phyloP scores from a whole-genome alignment of 2,888 invertebrate species.

The Epistrophe eligans region DNA sequence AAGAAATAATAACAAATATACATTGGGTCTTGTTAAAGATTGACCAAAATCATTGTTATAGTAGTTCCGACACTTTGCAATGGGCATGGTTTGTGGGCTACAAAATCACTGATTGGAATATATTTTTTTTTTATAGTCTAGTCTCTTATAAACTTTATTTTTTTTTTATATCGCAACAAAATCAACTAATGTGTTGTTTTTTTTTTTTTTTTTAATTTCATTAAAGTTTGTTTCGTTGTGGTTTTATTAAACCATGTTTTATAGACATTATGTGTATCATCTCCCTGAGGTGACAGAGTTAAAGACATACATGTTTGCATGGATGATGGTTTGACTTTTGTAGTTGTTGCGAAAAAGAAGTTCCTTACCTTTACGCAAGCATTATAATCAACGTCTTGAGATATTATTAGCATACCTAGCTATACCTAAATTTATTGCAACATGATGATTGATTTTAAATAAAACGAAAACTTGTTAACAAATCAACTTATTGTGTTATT shows the following conservation, averaged over 20 bases:
- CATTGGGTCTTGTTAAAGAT: conserved; percentile 36
- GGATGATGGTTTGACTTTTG: conserved; percentile 16
- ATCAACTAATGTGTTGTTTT: not conserved
- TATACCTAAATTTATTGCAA: conserved; percentile 1
- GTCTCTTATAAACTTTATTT: not conserved
- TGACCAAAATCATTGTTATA: conserved; percentile 45
- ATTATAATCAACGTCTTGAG: conserved; percentile 11
- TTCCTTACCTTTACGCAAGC: conserved; percentile 32
- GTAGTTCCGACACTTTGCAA: conserved; percentile 33
- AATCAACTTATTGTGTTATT: not conserved
- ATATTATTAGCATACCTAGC: conserved; percentile 21
- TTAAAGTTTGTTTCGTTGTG: conserved; percentile 22
- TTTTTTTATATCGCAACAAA: conserved; percentile 11
- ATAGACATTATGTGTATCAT: conserved; percentile 10
- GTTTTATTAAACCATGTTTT: conserved; percentile 31
- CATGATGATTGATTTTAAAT: conserved; percentile 33
- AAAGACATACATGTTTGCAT: conserved; percentile 21
- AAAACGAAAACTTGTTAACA: conserved; percentile 27
- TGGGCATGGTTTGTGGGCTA: conserved; percentile 56
- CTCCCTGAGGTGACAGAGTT: conserved; percentile 28
- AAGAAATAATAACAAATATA: conserved; percentile 21
- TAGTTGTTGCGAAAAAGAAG: conserved; percentile 45
- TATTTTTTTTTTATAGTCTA: conserved; percentile 3
- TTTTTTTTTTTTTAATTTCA: conserved; percentile 8
- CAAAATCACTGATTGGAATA: conserved; percentile 52